Base-by-base conservation (phyloP, 2,797 vertebrate genomes). In the Cuniculus paca region DNA sequence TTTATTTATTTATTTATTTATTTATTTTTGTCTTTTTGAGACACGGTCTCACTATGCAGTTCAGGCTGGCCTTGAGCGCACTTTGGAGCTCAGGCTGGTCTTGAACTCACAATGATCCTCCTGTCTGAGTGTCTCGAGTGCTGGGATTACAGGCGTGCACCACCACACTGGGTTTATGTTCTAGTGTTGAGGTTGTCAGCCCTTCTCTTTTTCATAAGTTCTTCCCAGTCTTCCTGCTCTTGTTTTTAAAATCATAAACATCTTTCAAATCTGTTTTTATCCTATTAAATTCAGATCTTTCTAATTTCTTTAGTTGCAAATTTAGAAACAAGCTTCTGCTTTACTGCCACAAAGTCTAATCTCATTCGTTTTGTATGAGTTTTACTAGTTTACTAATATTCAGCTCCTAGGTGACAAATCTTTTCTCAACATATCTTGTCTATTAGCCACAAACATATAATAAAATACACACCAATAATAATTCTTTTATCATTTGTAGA, bases 231-330 rank as follows among this genome's bases (percentile, higher is more conserved):
- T 8, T 60, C 70, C 48, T 72, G 9, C 12, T 39, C n/a, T 31
- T 89, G 9, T n/a, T 70, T 93, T 94, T 31, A 92, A 74, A 92
- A 75, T 48, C 5, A 72, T 60, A 89, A 82, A 63, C 4, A 8
- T 42, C 28, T 93, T 60, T 63, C 31, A 91, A 63, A 70, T 89
- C 0, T 63, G 8, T 28, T 83, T 92, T 77, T 34, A 28, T 39
- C 68, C 17, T 50, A 13, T 88, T 88, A 87, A 8, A 61, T 45
- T 95, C 31, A 65, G 11, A 3, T 74, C 48, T 80, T 75, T 80
- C 39, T 48, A 39, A 22, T 61, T 93, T 87, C 58, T 84, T 79
- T 39, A 75, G 50, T 79, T 52, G 82, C 1, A 63, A 31, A 93
- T 93, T 81, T 87, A 93, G 56, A 91, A 39, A 65, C 20, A 74